Evolutionary conservation across 2,888 invertebrate species (phyloP).

Genomic region (Latheticus oryzae): DNA sequence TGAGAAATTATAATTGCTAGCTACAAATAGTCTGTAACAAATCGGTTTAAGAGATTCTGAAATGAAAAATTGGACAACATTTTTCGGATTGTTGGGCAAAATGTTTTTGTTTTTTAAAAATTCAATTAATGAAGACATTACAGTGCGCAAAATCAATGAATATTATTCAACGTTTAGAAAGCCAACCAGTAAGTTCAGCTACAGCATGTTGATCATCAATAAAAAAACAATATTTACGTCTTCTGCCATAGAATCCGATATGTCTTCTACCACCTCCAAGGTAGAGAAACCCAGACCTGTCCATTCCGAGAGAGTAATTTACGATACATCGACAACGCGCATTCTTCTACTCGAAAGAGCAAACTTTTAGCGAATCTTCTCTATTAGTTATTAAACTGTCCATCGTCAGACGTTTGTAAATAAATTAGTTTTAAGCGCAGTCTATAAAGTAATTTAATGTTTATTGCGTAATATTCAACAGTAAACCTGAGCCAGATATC

Average conservation of each 20-base stretch:
- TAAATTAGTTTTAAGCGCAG: conserved; percentile 29
- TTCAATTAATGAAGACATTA: no score
- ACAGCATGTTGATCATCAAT: no score
- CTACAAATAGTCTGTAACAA: no score
- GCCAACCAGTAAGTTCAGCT: no score
- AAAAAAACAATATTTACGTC: conserved; percentile 4
- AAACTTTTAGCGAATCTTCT: conserved; percentile 14
- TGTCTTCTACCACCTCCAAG: no score
- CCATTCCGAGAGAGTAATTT: conserved; percentile 9
- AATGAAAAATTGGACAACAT: no score
- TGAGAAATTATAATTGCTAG: no score
- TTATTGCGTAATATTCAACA: conserved; percentile 26
- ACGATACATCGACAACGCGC: conserved; percentile 1
- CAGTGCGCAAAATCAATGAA: no score
- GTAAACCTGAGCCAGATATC: conserved; percentile 36
- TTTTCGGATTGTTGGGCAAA: no score
- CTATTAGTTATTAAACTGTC: conserved; percentile 30
- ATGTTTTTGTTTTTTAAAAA: no score
- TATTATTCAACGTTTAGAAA: no score
- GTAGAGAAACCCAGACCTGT: neutral
- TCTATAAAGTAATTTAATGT: conserved; percentile 30
- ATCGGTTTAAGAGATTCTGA: no score
- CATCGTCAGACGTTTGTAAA: conserved; percentile 7
- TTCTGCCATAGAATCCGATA: conserved; percentile 1
- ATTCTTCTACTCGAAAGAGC: neutral